Conservation (phyloP, 2,113 vertebrate species). For the Acrocephalus arundinaceus region DNA sequence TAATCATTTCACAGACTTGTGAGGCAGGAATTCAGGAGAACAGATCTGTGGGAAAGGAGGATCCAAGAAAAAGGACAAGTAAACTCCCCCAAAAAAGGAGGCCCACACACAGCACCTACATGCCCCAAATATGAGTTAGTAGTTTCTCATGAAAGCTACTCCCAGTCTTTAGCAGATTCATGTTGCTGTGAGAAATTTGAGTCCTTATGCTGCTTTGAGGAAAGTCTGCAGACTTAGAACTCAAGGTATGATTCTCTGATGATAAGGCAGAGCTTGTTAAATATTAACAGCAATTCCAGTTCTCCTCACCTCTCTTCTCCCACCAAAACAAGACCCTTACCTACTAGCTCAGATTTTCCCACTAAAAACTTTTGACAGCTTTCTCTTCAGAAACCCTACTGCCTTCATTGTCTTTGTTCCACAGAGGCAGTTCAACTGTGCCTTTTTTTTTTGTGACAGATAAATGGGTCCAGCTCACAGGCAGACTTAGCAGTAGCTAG, state of each 20-base stretch:
- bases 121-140: background rate
- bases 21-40: background rate
- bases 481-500: background rate
- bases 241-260: background rate
- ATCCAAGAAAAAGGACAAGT: background rate
- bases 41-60: background rate
- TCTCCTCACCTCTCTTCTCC: background rate
- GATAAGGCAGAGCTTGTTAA: background rate
- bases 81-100: background rate
- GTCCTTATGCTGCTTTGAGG: background rate
- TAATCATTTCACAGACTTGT: background rate
- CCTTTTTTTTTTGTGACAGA: background rate
- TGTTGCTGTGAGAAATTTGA: background rate
- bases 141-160: background rate
- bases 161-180: background rate
- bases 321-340: background rate
- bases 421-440: background rate
- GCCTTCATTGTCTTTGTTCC: background rate
- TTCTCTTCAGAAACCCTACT: background rate
- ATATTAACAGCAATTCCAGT: background rate
- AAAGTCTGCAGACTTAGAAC: background rate
- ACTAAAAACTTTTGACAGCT: background rate
- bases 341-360: background rate
- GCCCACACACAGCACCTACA: accelerated
- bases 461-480: background rate